Conservation (phyloP, 2,888 invertebrate genomes). For the Tipula helvola region DNA sequence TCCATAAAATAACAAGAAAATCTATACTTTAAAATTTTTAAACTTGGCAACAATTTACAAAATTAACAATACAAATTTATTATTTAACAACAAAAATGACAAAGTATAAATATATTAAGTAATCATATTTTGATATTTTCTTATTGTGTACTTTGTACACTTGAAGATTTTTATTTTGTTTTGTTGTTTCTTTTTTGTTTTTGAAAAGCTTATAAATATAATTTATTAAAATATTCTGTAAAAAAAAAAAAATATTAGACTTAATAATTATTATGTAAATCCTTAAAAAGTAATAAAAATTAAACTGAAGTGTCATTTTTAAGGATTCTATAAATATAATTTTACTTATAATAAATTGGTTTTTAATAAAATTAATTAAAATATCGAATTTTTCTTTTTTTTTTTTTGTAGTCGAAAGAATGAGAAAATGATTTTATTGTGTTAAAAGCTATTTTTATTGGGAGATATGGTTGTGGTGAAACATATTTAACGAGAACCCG, state of each 20-base stretch:
- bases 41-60: not conserved
- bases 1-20: not conserved
- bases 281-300: not conserved
- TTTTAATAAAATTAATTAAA: not conserved
- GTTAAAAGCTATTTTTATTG: too few relatives aligned
- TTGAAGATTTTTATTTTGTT: not conserved
- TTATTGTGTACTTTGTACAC: not conserved
- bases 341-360: not conserved
- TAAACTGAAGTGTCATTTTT: not conserved
- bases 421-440: too few relatives aligned
- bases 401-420: too few relatives aligned
- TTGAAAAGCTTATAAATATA: not conserved
- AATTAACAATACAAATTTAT: not conserved
- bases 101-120: not conserved
- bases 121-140: not conserved
- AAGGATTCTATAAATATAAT: not conserved
- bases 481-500: too few relatives aligned
- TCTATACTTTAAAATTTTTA: not conserved
- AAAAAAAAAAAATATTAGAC: not conserved
- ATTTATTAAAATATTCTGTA: not conserved
- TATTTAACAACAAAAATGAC: not conserved
- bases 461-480: too few relatives aligned
- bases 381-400: not conserved
- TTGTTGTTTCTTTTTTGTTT: not conserved
- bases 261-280: constrained; percentile 4